Evolutionary conservation across 2,888 invertebrate genomes (phyloP), one percentile per base, ranked within the genome.

Genomic region (Anthophora plumipes): DNA sequence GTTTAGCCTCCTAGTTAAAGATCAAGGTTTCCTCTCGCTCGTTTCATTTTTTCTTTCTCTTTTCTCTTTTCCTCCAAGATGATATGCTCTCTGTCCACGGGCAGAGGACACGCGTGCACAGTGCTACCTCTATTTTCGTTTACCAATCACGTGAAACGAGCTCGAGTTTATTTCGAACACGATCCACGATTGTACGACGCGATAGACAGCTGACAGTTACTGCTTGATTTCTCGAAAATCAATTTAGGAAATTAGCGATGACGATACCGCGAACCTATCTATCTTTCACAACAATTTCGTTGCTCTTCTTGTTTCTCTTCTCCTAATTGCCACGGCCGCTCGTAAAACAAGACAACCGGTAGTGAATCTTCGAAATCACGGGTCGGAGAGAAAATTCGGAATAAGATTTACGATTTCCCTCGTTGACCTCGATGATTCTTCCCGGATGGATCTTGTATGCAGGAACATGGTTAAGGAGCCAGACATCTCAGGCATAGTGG

Each of bases 11-110:
- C 20, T 12, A 31, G 31, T 17, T 37, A 69, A 59, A 59, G 59
- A 77, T 60, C 59, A 73, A 66, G 73, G 46, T 50, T 73, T 31
- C 31, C 22, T 17, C 43, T 43, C 12, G 4, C n/a, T 39, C 55
- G n/a, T 31, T 4, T 14, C 9, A 11, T 37, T 52, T 41, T 41
- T 31, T 63, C 63, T 6, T 12, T 0, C 22, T n/a, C n/a, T n/a
- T n/a, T n/a, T n/a, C n/a, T n/a, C n/a, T n/a, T n/a, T n/a, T n/a
- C n/a, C n/a, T n/a, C n/a, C n/a, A n/a, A n/a, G 31, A 0, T 25
- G 4, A 7, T n/a, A 7, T n/a, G 8, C 20, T 43, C 12, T 20
- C 41, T 43, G 50, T 25, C 52, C 37, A 31, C 41, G n/a, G 11
- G 11, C 22, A 17, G 25, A 25, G 14, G 8, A 31, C 14, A 22